Evolutionary conservation across 30 jellyfish, hydroid and myxozoan genomes (phyloP).

Genomic region (Aurelia aurita complex sp. Pacific): DNA sequence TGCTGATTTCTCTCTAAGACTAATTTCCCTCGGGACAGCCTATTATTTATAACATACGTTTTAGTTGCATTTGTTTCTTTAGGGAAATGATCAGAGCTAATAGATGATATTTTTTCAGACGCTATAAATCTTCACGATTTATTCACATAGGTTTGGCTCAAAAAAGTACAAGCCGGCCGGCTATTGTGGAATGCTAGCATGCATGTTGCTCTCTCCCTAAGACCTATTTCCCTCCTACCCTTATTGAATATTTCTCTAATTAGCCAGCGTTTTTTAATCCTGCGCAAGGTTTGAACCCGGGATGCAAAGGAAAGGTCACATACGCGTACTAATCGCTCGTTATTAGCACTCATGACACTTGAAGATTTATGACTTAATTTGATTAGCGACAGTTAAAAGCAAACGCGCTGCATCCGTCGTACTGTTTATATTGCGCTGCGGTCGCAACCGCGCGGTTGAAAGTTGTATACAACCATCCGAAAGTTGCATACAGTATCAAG

Average conservation of each 20-base stretch:
- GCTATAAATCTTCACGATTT: no score
- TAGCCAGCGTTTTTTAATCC: slow-evolving; percentile 24
- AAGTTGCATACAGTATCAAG: no score
- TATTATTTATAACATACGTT: no score
- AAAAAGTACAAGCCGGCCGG: neutral
- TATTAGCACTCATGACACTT: slow-evolving; percentile 16
- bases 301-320: slow-evolving; percentile 38
- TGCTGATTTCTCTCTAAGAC: neutral
- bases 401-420: neutral
- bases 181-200: neutral
- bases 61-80: no score
- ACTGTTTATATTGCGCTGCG: neutral
- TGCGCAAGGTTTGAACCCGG: slow-evolving; percentile 29
- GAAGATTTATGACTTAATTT: slow-evolving; percentile 3
- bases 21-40: neutral
- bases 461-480: no score
- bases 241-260: slow-evolving; percentile 3
- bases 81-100: no score
- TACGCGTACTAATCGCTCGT: slow-evolving; percentile 17
- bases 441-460: neutral
- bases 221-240: neutral
- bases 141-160: neutral
- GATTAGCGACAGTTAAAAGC: slow-evolving; percentile 1
- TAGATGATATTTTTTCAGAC: no score
- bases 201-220: slow-evolving; percentile 1